Evolutionary conservation across 2,888 invertebrate species (phyloP).

Genomic region (Torymus texanus): DNA sequence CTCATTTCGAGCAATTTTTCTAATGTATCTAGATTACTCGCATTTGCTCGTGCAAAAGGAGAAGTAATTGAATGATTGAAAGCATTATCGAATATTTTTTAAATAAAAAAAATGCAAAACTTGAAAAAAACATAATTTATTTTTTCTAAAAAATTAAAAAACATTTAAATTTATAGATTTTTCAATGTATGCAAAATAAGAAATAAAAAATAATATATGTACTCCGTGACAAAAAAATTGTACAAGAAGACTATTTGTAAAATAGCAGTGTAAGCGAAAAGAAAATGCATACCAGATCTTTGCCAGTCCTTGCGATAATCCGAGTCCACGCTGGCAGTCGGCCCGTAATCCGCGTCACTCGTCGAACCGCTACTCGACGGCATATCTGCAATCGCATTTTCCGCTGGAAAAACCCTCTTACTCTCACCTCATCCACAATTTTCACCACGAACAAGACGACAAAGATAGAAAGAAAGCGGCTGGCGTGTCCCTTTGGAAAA

Average conservation of each 20-base stretch:
- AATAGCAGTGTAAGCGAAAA: no score
- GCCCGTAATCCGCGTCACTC: constrained; percentile 78
- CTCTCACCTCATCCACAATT: not conserved
- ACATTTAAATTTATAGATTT: no score
- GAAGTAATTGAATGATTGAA: no score
- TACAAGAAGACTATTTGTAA: not conserved
- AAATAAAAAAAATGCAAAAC: no score
- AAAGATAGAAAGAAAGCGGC: not conserved
- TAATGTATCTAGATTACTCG: no score
- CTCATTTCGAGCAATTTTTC: no score
- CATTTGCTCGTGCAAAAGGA: no score
- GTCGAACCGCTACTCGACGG: constrained; percentile 78
- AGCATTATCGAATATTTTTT: no score
- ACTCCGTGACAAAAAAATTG: not conserved
- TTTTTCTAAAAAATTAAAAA: no score
- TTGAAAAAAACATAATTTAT: no score
- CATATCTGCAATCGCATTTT: constrained; percentile 68
- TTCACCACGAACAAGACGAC: not conserved
- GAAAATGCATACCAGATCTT: constrained; percentile 69
- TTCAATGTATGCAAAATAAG: no score
- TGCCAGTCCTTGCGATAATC: constrained; percentile 72
- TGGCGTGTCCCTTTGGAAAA: not conserved
- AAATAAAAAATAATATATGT: not conserved
- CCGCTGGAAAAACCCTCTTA: not conserved
- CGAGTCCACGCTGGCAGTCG: constrained; percentile 79